Evolutionary conservation across 2,113 vertebrate species (phyloP), one percentile per base, ranked within the genome.

Genomic region (Alethe diademata): DNA sequence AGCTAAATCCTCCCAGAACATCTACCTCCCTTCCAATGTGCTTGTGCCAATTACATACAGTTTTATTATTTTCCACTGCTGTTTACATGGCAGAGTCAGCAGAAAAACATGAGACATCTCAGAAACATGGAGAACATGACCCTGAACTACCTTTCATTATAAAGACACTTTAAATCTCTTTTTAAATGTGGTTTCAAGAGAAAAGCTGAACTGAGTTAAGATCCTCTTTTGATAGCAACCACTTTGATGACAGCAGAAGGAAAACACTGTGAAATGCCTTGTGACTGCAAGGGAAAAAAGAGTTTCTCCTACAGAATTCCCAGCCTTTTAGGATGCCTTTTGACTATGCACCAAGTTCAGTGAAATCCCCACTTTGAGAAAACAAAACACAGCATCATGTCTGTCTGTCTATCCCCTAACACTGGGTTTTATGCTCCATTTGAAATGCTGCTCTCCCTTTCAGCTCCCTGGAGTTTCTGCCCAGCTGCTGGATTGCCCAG

Each of bases 11-110:
- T 90, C 92, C 51, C 67, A 95, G 90, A 95, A 94, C 78, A 95
- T 70, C 62, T 29, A 29, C 28, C 33, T 78, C 72, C 86, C 58
- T 84, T 90, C 50, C 81, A 72, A 20, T 0, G 11, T 25, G 16
- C 70, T 62, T 24, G 57, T 78, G 95, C 94, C 95, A 96, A 50
- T 58, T 84, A 82, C 86, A 84, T 28, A 73, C 26, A 93, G 70
- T 57, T 93, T 93, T 84, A 85, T 81, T 84, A 95, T 36, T 85
- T 92, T 84, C 91, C 1, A 0, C 87, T 88, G 84, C 78, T 69
- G 43, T 71, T 96, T 86, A 88, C 78, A 92, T 8, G 67, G 87
- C 90, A 92, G 54, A 97, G 74, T 94, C 93, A 96, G 96, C 95
- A 96, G 81, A 95, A 95, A 95, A 93, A 51, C 72, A 73, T 15